Conservation (phyloP, 2,888 invertebrate genomes). For the Euzetes globulus region DNA sequence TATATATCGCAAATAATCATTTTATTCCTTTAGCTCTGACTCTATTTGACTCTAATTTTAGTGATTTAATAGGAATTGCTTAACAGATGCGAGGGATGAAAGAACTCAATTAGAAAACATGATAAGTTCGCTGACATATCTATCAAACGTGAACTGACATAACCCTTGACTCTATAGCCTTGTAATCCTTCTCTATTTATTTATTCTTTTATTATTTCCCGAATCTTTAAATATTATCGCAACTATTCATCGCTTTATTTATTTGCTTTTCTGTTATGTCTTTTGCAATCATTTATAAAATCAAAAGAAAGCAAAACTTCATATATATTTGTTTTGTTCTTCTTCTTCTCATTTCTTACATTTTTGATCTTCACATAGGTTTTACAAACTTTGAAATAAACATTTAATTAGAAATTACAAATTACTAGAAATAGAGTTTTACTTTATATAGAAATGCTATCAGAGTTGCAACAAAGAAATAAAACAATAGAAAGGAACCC, state of each 20-base stretch:
- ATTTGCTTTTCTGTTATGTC: background rate
- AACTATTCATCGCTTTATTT: background rate
- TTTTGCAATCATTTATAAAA: too few relatives aligned
- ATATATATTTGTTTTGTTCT: background rate
- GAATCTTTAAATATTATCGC: background rate
- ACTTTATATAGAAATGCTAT: too few relatives aligned
- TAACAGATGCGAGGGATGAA: background rate
- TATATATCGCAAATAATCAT: too few relatives aligned
- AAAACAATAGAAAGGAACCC: too few relatives aligned
- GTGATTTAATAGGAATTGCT: background rate
- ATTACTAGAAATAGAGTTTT: too few relatives aligned
- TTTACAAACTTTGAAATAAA: too few relatives aligned
- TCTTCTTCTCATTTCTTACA: too few relatives aligned
- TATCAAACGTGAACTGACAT: background rate
- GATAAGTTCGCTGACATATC: constrained; percentile 14
- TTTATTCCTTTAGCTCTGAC: too few relatives aligned
- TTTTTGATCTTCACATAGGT: too few relatives aligned
- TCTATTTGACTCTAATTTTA: background rate
- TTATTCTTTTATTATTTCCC: background rate
- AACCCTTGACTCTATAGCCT: constrained; percentile 22
- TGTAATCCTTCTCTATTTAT: background rate
- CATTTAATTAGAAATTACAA: too few relatives aligned
- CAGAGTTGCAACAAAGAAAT: too few relatives aligned
- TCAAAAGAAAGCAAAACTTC: background rate
- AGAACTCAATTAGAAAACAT: background rate